These are phyloP conservation scores for Torymus tubicola DNA, from an alignment of 2,888 invertebrate genomes.

Conservation along the genomic window DNA sequence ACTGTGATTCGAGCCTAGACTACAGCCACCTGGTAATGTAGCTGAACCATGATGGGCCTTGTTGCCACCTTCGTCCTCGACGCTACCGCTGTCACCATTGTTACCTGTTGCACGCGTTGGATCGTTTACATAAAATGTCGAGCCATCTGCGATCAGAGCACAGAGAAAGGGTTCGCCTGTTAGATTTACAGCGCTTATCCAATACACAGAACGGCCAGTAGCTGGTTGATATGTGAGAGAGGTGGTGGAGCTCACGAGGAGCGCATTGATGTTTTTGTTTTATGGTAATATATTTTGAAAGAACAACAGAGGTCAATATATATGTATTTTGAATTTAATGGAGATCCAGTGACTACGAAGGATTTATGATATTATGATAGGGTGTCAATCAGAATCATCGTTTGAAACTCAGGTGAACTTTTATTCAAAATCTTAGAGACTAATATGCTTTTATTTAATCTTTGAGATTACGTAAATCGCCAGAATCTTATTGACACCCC, in stretches of 20 bases:
- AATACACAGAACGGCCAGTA: slow-evolving; percentile 65
- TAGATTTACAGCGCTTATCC: slow-evolving; percentile 72
- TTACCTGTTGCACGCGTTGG: slow-evolving; percentile 76
- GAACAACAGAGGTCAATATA: slow-evolving; percentile 30
- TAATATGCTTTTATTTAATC: no score
- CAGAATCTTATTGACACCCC: no score
- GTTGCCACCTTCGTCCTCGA: slow-evolving; percentile 73
- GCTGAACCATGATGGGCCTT: slow-evolving; percentile 81
- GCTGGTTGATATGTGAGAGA: no score
- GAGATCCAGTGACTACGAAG: no score
- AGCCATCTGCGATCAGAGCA: slow-evolving; percentile 74
- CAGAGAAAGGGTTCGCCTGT: slow-evolving; percentile 66
- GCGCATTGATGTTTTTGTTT: no score
- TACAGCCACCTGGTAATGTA: slow-evolving; percentile 81
- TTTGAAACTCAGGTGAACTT: no score
- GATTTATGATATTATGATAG: no score
- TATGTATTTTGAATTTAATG: no score
- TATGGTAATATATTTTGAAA: slow-evolving; percentile 10
- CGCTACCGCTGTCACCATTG: slow-evolving; percentile 77
- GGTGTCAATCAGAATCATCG: no score
- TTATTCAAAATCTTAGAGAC: no score
- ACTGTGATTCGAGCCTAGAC: slow-evolving; percentile 76
- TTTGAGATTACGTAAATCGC: no score
- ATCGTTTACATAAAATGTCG: slow-evolving; percentile 77
- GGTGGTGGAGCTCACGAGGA: no score